Percentiles rank a stretch among this genome's conserved stretches.
These are phyloP conservation scores for Archips xylosteana DNA, from an alignment of 2,888 invertebrate genomes.

Conservation along the genomic window DNA sequence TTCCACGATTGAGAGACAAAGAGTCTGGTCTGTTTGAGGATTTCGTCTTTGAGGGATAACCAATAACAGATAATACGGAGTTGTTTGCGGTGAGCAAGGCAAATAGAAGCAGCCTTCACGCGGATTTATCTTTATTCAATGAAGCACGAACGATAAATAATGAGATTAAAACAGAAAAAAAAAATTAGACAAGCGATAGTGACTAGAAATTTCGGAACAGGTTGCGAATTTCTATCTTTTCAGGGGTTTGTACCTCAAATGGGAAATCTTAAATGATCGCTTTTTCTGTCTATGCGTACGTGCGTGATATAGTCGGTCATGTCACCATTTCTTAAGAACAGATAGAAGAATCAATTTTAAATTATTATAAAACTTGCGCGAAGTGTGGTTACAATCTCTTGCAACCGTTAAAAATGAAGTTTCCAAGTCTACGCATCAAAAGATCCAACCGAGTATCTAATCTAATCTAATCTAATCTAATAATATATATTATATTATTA, in stretches of 20 bases:
- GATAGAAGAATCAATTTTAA: too few relatives aligned
- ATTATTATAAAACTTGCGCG: too few relatives aligned
- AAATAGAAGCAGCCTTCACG: constrained; percentile 37
- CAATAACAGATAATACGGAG: constrained; percentile 30
- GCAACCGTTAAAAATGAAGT: too few relatives aligned
- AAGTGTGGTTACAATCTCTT: too few relatives aligned
- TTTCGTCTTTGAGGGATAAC: constrained; percentile 33
- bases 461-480: too few relatives aligned
- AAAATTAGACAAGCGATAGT: neutral
- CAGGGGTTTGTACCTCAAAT: neutral
- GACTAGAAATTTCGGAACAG: neutral
- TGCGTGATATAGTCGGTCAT: too few relatives aligned
- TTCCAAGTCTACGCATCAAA: too few relatives aligned
- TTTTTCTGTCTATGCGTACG: too few relatives aligned
- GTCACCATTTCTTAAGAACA: too few relatives aligned
- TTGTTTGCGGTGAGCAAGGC: constrained; percentile 32
- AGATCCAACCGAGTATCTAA: too few relatives aligned
- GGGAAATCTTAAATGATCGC: neutral
- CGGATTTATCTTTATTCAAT: constrained; percentile 35
- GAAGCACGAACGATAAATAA: constrained; percentile 12
- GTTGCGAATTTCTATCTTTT: neutral
- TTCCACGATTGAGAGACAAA: constrained; percentile 41
- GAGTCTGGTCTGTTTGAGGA: constrained; percentile 39
- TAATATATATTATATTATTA: too few relatives aligned
- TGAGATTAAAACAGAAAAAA: constrained; percentile 33